Percentiles rank a stretch among this genome's conserved stretches.
Conservation (phyloP, 2,888 invertebrate species). For the Melinaea menophilus region DNA sequence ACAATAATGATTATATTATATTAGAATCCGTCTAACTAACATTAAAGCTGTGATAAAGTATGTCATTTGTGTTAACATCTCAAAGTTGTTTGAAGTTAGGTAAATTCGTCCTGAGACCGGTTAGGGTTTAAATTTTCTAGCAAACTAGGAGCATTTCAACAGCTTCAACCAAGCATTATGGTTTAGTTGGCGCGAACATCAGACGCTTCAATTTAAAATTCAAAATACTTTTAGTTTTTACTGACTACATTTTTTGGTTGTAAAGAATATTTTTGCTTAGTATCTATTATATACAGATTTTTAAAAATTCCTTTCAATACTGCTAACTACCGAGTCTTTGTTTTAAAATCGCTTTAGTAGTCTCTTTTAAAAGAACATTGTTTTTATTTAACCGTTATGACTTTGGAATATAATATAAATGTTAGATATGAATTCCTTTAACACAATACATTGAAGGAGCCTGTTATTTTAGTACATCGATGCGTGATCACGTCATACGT, state of each 20-base stretch:
- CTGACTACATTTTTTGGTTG: conserved; percentile 44
- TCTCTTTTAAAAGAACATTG: too few species aligned
- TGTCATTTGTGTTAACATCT: conserved; percentile 7
- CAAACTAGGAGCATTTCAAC: conserved; percentile 37
- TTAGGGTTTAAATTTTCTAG: conserved; percentile 48
- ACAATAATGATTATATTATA: too few species aligned
- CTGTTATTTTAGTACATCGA: conserved; percentile 24
- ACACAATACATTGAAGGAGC: conserved; percentile 6
- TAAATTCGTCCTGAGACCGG: conserved; percentile 42
- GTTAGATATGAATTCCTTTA: too few species aligned
- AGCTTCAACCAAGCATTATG: conserved; percentile 50
- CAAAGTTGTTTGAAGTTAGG: conserved; percentile 15
- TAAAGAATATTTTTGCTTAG: conserved; percentile 47
- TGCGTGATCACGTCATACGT: conserved; percentile 51
- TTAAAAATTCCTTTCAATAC: too few species aligned
- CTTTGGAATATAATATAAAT: too few species aligned
- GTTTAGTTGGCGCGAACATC: conserved; percentile 40
- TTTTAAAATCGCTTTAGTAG: too few species aligned
- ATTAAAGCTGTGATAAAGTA: conserved; percentile 12
- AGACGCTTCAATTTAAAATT: conserved; percentile 54
- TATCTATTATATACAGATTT: too few species aligned
- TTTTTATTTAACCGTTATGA: too few species aligned
- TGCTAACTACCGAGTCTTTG: too few species aligned
- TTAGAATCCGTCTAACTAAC: too few species aligned
- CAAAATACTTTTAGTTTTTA: conserved; percentile 46